Percentiles rank a stretch among this genome's conserved stretches.
phyloP scores from a whole-genome alignment of 2,888 invertebrate species.

The Athrips mouffetella region DNA sequence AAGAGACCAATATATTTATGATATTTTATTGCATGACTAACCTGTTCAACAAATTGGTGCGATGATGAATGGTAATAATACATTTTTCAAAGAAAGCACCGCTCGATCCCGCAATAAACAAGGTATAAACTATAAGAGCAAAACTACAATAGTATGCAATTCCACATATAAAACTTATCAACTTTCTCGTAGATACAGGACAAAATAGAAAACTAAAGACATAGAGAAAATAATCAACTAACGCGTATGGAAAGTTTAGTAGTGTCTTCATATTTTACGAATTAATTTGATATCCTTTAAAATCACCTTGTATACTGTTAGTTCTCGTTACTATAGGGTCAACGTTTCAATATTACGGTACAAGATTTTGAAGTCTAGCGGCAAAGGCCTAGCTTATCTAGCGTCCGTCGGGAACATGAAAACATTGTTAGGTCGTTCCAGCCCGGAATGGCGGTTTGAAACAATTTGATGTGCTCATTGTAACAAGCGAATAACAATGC shows the following conservation, averaged over 20 bases:
- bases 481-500: conserved; percentile 44
- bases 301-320: no score
- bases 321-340: conserved; percentile 11
- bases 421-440: conserved; percentile 31
- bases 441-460: conserved; percentile 30
- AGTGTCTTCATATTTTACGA: no score
- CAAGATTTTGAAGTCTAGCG: conserved; percentile 26
- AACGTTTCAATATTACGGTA: conserved; percentile 17
- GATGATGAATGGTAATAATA: conserved; percentile 13
- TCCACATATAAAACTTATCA: no score
- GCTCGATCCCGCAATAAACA: conserved; percentile 1
- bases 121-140: no score
- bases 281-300: no score
- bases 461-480: conserved; percentile 42
- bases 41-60: conserved; percentile 14
- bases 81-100: conserved; percentile 10
- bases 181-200: no score
- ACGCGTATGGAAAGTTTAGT: no score
- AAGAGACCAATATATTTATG: conserved; percentile 14
- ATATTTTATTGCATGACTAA: conserved; percentile 19
- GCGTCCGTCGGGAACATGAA: conserved; percentile 31
- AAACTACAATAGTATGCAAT: no score
- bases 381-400: conserved; percentile 35
- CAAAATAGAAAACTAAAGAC: no score
- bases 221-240: no score